Base-by-base conservation (phyloP, 1,140 invertebrate species). In the Parapsyche elsis region DNA sequence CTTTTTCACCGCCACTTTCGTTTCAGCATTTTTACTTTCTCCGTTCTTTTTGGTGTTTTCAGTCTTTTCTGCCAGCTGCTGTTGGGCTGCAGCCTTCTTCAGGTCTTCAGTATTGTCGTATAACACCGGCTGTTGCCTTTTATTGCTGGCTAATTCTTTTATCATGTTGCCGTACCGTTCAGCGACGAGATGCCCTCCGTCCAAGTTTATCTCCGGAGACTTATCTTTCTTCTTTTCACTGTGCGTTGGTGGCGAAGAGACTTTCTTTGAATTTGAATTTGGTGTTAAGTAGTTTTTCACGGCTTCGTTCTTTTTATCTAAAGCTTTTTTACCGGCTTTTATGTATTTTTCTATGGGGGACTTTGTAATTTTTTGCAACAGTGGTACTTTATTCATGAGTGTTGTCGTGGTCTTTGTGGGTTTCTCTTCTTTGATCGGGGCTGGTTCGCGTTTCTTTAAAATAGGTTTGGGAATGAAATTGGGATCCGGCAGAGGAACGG, bases 91-190 rank as follows among this genome's bases (percentile, higher is more conserved):
- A 2, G 90, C 90, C 59, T 90, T 88, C 83, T 92, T 92, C 71
- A 93, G 85, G 76, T 93, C 91, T 76, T 93, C 92, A 14, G 90
- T 91, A 83, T 91, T 91, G 14, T 92, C 86, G 84, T 92, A 93
- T 30, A 92, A 85, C 2, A 89, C 90, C 9, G 88, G 87, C 9
- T 86, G 85, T 4, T 90, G 85, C 82, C 88, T 91, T 83, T 90
- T 92, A 23, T 88, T 86, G 79, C 85, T 87, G 38, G 91, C 91
- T 74, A 92, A 92, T 86, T 93, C 92, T 79, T 91, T 92, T 0
- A 95, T 93, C 76, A 96, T 92, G 85, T 94, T 94, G 19, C 93
- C 93, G 81, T 96, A 96, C 85, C 95, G 93, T 87, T 94, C 93
- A 16, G 94, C 92, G 0, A 94, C 91, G 0, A 93, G 93, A 84